Conservation (phyloP, 2,113 vertebrate species). For the Salvator merianae region DNA sequence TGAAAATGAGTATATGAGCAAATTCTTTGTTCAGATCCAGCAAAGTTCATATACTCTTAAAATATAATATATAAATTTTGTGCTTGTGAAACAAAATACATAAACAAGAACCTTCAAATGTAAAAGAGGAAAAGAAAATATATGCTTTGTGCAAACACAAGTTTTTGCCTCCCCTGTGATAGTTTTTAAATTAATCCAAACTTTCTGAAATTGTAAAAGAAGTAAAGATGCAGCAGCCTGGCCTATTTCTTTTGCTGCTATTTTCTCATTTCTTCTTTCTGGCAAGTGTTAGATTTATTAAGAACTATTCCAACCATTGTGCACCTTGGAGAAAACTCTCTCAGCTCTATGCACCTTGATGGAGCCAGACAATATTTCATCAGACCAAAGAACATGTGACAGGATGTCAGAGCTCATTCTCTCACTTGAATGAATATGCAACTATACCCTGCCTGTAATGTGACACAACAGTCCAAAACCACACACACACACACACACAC, state of each 20-base stretch:
- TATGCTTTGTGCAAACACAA: not conserved
- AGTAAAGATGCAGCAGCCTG: not conserved
- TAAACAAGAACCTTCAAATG: too few species aligned
- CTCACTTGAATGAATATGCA: constrained; percentile 51
- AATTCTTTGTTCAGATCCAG: too few species aligned
- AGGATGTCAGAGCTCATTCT: constrained; percentile 38
- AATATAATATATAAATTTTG: too few species aligned
- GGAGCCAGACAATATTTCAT: constrained; percentile 35
- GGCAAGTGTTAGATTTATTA: constrained; percentile 37
- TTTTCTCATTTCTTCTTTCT: not conserved
- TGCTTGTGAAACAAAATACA: too few species aligned
- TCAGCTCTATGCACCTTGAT: constrained; percentile 34
- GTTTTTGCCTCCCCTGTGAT: not conserved
- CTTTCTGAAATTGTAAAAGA: not conserved
- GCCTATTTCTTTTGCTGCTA: not conserved
- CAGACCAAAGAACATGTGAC: constrained; percentile 28
- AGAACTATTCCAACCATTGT: constrained; percentile 4
- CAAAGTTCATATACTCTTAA: too few species aligned
- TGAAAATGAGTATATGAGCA: too few species aligned
- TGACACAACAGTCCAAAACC: constrained; percentile 50
- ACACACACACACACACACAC: not conserved
- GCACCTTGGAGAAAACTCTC: constrained; percentile 26
- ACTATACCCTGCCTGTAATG: constrained; percentile 41
- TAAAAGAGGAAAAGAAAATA: not conserved
- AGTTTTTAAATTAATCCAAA: constrained; percentile 10